Base-by-base conservation (phyloP, 2,113 vertebrate species). In the Myrmecophaga tridactyla region DNA sequence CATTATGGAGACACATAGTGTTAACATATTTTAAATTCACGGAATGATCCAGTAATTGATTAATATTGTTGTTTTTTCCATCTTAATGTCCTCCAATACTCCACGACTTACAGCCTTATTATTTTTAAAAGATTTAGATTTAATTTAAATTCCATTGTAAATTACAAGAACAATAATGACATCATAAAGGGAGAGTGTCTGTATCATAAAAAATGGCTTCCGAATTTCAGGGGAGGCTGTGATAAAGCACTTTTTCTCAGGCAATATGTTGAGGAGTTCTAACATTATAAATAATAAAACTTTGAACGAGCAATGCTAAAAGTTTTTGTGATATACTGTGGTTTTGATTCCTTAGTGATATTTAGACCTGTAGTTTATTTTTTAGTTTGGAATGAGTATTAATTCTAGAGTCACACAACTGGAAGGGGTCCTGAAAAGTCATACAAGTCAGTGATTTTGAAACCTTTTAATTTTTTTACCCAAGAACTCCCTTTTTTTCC, bases 321-420 rank as follows among this genome's bases (percentile, higher is more conserved):
- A 51, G 43, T 78, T 94, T 96, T 56, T 96, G 58, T 94, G 25
- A 10, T 48, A 70, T 91, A 39, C 76, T 67, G 82, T 0, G 3
- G n/a, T 88, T 89, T 94, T 91, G 58, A 92, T 77, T 82, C n/a
- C 82, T 39, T 73, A 83, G 67, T 94, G 39, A 94, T 65, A 87
- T 39, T 36, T 82, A 48, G 73, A 73, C 80, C 72, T 73, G 27
- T 93, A 67, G 7, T 65, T 93, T 88, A 69, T 53, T 95, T 94
- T 77, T 31, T 65, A 81, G 85, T 90, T 95, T 92, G 46, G 77
- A 89, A 36, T 86, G 31, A 89, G 89, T 92, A 89, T 85, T 93
- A 95, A 80, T 91, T 96, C 70, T 91, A 93, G 73, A 77, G 8
- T 77, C 27, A 86, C 12, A 87, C 14, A 85, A 76, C 34, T 89